Percentiles rank a stretch among this genome's conserved stretches.
Evolutionary conservation across 2,113 vertebrate species (phyloP).

Genomic region (Xerus inauris): DNA sequence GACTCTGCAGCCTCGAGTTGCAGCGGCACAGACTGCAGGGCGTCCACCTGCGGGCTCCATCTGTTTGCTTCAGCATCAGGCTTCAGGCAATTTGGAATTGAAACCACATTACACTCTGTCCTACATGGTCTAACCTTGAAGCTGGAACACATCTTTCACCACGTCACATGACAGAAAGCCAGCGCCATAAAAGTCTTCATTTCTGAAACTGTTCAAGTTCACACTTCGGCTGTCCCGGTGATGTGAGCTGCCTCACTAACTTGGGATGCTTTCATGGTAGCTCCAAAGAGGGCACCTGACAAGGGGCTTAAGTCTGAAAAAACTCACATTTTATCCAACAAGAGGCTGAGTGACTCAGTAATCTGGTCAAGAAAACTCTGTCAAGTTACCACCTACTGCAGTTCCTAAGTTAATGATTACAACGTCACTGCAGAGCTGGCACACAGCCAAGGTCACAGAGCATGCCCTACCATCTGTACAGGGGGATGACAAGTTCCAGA

Average conservation of each 20-base stretch:
- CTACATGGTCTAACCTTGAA: background rate
- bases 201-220: background rate
- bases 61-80: background rate
- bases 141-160: background rate
- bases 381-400: background rate
- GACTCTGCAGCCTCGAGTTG: background rate
- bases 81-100: background rate
- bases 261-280: background rate
- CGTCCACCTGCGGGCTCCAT: background rate
- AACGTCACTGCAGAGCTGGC: fast-evolving
- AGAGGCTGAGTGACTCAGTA: background rate
- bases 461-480: background rate
- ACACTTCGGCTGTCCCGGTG: background rate
- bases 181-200: background rate
- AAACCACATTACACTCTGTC: background rate
- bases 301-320: background rate
- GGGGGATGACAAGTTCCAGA: fast-evolving
- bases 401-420: conserved; percentile 29
- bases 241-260: background rate
- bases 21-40: background rate
- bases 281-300: background rate
- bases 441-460: background rate
- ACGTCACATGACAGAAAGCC: background rate
- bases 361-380: background rate
- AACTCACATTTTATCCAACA: background rate